phyloP scores from a whole-genome alignment of 2,113 vertebrate species.

The Greenwoodochromis staneri region DNA sequence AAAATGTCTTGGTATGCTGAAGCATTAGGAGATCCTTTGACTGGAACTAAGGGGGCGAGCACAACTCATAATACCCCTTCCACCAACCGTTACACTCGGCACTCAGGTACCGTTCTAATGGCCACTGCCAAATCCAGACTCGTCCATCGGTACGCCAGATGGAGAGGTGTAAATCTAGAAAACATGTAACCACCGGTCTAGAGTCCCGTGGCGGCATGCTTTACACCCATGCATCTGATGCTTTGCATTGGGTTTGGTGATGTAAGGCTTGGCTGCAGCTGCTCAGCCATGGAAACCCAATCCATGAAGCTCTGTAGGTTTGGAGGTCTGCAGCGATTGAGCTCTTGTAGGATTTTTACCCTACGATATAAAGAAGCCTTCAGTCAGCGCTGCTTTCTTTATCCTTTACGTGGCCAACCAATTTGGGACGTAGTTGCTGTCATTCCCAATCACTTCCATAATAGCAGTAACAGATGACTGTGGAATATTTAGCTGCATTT shows the following conservation, averaged over 20 bases:
- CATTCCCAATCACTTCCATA: neutral
- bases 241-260: neutral
- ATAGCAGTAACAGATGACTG: too few relatives aligned
- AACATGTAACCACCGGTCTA: neutral
- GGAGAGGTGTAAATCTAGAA: neutral
- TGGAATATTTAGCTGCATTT: too few relatives aligned
- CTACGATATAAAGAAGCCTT: neutral
- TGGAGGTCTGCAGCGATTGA: neutral
- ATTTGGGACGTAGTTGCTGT: neutral
- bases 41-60: fast-evolving
- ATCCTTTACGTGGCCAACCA: neutral
- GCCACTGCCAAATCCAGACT: neutral
- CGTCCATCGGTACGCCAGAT: fast-evolving
- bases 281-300: neutral
- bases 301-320: neutral
- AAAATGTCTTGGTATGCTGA: neutral
- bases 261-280: neutral
- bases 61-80: fast-evolving
- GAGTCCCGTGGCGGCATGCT: neutral
- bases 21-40: neutral
- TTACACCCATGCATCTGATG: neutral
- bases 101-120: fast-evolving
- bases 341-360: neutral
- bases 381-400: neutral
- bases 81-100: neutral